Evolutionary conservation across 2,888 invertebrate genomes (phyloP).

Genomic region (Notodonta ziczac): DNA sequence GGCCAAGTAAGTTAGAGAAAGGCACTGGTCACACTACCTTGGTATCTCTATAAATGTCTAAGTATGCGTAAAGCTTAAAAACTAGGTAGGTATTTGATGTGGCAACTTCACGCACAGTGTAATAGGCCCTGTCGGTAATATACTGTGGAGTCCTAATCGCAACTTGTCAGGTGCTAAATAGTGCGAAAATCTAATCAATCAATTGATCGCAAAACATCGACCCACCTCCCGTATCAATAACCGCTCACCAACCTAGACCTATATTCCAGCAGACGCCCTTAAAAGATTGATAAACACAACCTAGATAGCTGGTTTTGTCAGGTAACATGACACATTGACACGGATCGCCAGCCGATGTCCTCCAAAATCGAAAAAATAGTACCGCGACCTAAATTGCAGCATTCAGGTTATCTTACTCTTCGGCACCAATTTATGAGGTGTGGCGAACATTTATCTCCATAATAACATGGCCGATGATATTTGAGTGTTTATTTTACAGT

Average conservation of each 20-base stretch:
- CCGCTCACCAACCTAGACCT: constrained; percentile 40
- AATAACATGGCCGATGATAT: constrained; percentile 13
- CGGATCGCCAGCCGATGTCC: constrained; percentile 50
- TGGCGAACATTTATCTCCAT: constrained; percentile 35
- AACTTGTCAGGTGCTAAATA: neutral
- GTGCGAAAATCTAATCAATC: constrained; percentile 6
- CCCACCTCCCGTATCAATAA: constrained; percentile 1
- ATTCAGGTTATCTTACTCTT: constrained; percentile 66
- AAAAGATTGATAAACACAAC: constrained; percentile 43
- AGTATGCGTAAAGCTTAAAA: no score
- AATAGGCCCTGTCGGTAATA: no score
- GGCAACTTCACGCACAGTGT: no score
- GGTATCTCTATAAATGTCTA: no score
- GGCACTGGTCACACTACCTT: no score
- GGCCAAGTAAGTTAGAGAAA: no score
- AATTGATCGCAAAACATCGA: constrained; percentile 6
- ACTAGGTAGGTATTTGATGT: no score
- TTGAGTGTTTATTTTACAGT: constrained; percentile 37
- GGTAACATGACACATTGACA: constrained; percentile 53
- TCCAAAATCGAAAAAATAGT: constrained; percentile 54
- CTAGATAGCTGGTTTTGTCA: constrained; percentile 35
- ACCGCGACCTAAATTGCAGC: constrained; percentile 65
- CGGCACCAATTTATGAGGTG: constrained; percentile 51
- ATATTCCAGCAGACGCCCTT: constrained; percentile 42
- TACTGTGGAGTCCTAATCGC: no score